Conservation (phyloP, 1,140 invertebrate species). For the Babylonia areolata region DNA sequence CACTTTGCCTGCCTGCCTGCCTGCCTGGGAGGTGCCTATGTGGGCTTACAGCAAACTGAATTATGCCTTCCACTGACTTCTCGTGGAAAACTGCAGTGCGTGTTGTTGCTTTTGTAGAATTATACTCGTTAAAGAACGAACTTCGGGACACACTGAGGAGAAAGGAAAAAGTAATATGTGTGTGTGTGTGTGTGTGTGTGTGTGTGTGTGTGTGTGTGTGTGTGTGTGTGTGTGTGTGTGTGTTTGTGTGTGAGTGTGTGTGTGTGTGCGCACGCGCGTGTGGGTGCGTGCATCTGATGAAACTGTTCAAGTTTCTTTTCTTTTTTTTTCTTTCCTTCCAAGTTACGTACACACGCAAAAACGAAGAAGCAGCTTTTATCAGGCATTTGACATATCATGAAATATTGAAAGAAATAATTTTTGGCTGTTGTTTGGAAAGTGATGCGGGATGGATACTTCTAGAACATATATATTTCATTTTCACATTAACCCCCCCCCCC, state of each 20-base stretch:
- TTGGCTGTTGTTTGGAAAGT: too few species aligned
- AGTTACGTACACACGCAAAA: neutral
- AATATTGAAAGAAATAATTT: neutral
- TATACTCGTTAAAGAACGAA: neutral
- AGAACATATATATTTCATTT: too few species aligned
- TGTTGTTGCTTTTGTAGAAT: neutral
- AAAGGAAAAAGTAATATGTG: too few species aligned
- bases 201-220: slow-evolving; percentile 15
- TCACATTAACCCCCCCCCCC: too few species aligned
- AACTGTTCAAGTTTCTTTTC: neutral
- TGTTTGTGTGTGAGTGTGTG: too few species aligned
- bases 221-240: slow-evolving; percentile 27
- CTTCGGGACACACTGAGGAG: too few species aligned
- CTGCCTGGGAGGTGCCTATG: too few species aligned
- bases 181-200: too few species aligned
- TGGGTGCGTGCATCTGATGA: slow-evolving; percentile 3
- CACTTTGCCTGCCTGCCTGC: too few species aligned
- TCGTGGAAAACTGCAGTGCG: neutral
- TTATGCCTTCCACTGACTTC: neutral
- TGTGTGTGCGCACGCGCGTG: slow-evolving; percentile 11
- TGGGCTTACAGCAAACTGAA: too few species aligned
- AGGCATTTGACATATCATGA: neutral
- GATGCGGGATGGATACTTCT: too few species aligned
- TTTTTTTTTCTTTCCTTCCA: too few species aligned
- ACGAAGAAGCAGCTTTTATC: neutral